These are phyloP conservation scores for Choloepus hoffmanni DNA, from an alignment of 2,113 vertebrate species.

Conservation along the genomic window DNA sequence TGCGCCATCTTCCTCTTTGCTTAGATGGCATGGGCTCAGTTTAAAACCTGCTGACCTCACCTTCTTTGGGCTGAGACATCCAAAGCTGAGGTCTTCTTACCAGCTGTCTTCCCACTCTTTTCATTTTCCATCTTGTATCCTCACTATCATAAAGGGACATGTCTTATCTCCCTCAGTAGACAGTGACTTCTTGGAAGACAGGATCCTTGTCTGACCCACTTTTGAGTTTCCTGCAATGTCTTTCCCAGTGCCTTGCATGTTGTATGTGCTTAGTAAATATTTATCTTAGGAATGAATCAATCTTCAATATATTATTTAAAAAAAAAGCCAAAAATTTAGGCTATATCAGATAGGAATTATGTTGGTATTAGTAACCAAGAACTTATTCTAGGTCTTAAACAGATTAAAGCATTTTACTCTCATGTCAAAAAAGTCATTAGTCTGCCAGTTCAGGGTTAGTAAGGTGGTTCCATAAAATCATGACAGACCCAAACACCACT, in stretches of 20 bases:
- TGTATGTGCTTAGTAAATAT: slow-evolving; percentile 26
- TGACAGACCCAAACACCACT: background rate
- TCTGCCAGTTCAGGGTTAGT: background rate
- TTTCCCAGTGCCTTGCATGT: background rate
- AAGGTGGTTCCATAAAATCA: background rate
- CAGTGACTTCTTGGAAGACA: background rate
- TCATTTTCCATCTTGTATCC: no score
- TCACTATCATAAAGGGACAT: background rate
- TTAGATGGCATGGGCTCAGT: background rate
- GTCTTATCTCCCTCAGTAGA: background rate
- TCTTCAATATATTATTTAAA: background rate
- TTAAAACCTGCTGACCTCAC: background rate
- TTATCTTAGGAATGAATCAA: background rate
- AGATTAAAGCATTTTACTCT: background rate
- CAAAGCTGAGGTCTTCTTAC: background rate
- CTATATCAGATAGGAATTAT: background rate
- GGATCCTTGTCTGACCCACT: background rate
- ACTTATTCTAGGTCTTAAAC: background rate
- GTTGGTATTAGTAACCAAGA: background rate
- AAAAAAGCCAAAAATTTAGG: background rate
- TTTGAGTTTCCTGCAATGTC: background rate
- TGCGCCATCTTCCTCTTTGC: background rate
- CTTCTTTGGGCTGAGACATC: background rate
- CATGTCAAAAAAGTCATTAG: background rate
- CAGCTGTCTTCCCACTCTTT: background rate